Evolutionary conservation across 2,888 invertebrate genomes (phyloP).

Genomic region (Nymphalis c-album): DNA sequence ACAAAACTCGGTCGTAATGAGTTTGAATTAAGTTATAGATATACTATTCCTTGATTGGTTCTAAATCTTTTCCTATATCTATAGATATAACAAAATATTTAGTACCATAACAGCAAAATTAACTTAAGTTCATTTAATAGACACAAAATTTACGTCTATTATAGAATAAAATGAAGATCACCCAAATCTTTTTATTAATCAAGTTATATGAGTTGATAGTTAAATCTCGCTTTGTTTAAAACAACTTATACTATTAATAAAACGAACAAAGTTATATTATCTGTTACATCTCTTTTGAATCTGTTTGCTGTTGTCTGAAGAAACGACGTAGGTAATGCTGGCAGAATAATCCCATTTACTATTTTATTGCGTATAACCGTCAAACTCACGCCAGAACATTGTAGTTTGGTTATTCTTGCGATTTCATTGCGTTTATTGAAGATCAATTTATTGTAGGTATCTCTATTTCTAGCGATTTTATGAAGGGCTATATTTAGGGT

Average conservation of each 20-base stretch:
- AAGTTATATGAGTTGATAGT: no score
- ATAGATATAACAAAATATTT: no score
- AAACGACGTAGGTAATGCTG: slow-evolving; percentile 13
- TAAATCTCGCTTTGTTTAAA: no score
- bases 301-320: not conserved
- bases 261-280: not conserved
- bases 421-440: slow-evolving; percentile 6
- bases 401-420: slow-evolving; percentile 9
- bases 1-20: no score
- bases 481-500: not conserved
- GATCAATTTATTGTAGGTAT: slow-evolving; percentile 12
- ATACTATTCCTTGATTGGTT: no score
- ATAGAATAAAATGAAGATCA: no score
- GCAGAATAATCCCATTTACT: slow-evolving; percentile 14
- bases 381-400: slow-evolving; percentile 11
- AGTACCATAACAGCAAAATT: no score
- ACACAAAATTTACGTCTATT: no score
- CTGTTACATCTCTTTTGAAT: not conserved
- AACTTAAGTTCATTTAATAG: no score
- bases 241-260: not conserved
- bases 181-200: no score
- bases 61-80: no score
- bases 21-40: no score
- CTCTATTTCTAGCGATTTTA: not conserved
- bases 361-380: slow-evolving; percentile 13